Conservation (phyloP, 2,888 invertebrate genomes). For the Drosophila affinis region DNA sequence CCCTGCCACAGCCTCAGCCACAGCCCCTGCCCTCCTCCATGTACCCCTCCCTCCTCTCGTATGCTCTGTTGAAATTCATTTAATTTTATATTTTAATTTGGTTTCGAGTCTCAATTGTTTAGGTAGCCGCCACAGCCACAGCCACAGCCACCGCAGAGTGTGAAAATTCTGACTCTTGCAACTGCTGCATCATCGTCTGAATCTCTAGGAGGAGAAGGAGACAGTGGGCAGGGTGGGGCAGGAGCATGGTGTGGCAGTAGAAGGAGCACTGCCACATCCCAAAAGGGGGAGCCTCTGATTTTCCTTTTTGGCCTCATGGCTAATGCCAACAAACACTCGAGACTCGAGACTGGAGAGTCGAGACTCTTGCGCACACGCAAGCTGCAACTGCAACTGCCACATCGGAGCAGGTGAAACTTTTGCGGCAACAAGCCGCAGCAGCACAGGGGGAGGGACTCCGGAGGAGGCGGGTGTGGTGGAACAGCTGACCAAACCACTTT, state of each 20-base stretch:
- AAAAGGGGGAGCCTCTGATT: neutral
- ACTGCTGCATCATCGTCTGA: constrained; percentile 23
- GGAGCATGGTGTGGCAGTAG: neutral
- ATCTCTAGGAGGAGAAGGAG: neutral
- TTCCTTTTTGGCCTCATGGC: constrained; percentile 26
- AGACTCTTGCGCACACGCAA: constrained; percentile 58
- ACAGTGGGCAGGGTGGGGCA: neutral
- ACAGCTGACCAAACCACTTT: constrained; percentile 80
- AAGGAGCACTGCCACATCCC: too few species aligned
- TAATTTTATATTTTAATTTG: constrained; percentile 50
- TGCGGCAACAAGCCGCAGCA: constrained; percentile 5
- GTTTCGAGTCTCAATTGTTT: constrained; percentile 47
- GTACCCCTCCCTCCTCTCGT: neutral
- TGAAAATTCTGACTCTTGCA: constrained; percentile 35
- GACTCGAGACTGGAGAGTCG: neutral
- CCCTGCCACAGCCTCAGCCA: neutral
- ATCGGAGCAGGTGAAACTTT: constrained; percentile 75
- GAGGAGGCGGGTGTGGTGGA: constrained; percentile 37
- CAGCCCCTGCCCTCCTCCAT: neutral
- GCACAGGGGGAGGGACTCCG: constrained; percentile 16
- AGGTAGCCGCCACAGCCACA: constrained; percentile 25
- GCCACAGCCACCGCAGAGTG: constrained; percentile 19
- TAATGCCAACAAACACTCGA: constrained; percentile 62
- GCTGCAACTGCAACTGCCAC: constrained; percentile 66
- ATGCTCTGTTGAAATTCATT: constrained; percentile 40